phyloP scores from a whole-genome alignment of 2,888 invertebrate genomes.

The Theodoxus fluviatilis region DNA sequence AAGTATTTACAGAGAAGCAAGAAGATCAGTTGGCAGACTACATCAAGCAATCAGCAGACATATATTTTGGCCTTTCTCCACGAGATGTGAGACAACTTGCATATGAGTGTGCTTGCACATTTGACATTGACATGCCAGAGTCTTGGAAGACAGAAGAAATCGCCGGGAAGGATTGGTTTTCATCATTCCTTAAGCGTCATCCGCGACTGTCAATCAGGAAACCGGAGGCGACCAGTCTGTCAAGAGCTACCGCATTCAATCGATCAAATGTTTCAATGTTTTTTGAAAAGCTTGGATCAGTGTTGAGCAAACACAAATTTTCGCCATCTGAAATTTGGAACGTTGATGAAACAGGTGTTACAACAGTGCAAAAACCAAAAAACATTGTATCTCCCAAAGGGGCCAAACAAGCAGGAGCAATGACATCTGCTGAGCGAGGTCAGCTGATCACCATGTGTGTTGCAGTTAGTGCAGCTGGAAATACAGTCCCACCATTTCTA shows the following conservation, averaged over 20 bases:
- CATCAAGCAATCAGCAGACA: constrained; percentile 23
- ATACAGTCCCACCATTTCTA: constrained; percentile 26
- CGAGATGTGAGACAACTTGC: constrained; percentile 27
- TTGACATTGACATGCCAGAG: constrained; percentile 22
- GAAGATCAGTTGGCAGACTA: constrained; percentile 23
- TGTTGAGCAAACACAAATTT: constrained; percentile 30
- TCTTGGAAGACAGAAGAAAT: constrained; percentile 20
- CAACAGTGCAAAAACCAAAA: constrained; percentile 35
- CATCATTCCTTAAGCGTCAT: constrained; percentile 31
- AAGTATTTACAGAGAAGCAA: constrained; percentile 25
- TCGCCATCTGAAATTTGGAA: constrained; percentile 30
- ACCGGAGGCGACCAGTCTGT: constrained; percentile 31
- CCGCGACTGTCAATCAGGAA: constrained; percentile 26
- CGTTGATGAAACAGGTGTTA: constrained; percentile 34
- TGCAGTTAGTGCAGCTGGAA: constrained; percentile 29
- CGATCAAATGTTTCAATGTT: constrained; percentile 28
- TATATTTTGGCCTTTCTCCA: constrained; percentile 25
- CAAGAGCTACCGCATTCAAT: constrained; percentile 36
- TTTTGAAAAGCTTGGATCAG: constrained; percentile 30
- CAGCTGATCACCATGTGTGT: constrained; percentile 23
- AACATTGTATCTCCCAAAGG: constrained; percentile 27
- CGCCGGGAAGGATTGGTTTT: constrained; percentile 30
- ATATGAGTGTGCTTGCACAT: constrained; percentile 26
- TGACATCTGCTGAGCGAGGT: constrained; percentile 33
- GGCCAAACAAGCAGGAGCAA: constrained; percentile 31